Evolutionary conservation across 2,888 invertebrate genomes (phyloP).

Genomic region (Dusona sp.): DNA sequence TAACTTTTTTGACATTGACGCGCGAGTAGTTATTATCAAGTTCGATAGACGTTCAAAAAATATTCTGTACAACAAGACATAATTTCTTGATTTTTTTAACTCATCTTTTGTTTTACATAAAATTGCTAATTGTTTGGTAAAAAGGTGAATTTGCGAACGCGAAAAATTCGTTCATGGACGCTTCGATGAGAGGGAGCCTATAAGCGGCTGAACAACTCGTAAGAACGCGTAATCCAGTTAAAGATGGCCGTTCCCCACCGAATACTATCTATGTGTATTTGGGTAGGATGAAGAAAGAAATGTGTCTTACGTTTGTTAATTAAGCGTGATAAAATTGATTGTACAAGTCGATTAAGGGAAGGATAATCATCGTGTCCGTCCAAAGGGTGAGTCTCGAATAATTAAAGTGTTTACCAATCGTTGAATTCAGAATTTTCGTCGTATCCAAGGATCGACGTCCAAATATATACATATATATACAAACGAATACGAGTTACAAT

Average conservation of each 20-base stretch:
- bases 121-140: neutral
- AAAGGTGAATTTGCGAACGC: neutral
- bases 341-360: slow-evolving; percentile 8
- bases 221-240: neutral
- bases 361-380: slow-evolving; percentile 22
- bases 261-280: slow-evolving; percentile 29
- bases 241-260: slow-evolving; percentile 36
- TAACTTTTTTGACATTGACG: neutral
- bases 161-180: neutral
- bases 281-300: slow-evolving; percentile 22
- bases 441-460: slow-evolving; percentile 9
- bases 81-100: neutral
- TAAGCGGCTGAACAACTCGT: neutral
- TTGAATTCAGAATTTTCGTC: neutral
- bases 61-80: neutral
- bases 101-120: neutral
- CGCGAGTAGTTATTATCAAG: neutral
- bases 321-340: slow-evolving; percentile 29
- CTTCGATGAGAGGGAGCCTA: slow-evolving; percentile 18
- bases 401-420: neutral
- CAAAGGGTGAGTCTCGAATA: slow-evolving; percentile 43
- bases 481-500: neutral
- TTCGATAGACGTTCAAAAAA: neutral
- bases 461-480: slow-evolving; percentile 25
- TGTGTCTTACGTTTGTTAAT: slow-evolving; percentile 18